These are phyloP conservation scores for Festucalex cinctus DNA, from an alignment of 2,113 vertebrate species.

Conservation along the genomic window DNA sequence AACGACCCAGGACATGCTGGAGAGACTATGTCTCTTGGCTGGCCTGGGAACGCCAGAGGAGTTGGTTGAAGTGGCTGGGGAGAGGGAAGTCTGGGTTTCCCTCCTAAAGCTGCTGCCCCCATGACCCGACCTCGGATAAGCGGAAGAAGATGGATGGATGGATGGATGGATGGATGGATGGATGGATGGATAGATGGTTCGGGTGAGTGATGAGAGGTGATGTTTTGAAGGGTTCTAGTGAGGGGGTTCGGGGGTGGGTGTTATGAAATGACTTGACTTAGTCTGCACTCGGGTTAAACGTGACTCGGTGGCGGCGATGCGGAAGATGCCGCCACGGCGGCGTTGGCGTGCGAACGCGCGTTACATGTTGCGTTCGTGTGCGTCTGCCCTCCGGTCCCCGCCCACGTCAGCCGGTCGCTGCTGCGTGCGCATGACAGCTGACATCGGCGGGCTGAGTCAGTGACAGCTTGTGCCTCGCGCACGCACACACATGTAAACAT, in stretches of 20 bases:
- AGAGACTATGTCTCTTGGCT: too few relatives aligned
- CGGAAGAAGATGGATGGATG: too few relatives aligned
- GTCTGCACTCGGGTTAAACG: neutral
- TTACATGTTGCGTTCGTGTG: conserved; percentile 10
- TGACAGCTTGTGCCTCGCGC: conserved; percentile 27
- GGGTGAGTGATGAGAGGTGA: neutral
- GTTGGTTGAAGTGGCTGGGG: too few relatives aligned
- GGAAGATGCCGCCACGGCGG: neutral
- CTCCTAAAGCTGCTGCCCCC: too few relatives aligned
- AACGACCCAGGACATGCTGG: too few relatives aligned
- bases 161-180: too few relatives aligned
- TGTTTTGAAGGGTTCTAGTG: neutral
- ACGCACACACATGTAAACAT: conserved; percentile 15
- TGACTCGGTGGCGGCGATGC: neutral
- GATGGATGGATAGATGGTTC: neutral
- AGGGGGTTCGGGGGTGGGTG: neutral
- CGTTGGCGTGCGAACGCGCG: neutral
- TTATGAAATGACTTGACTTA: neutral
- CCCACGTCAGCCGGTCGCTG: conserved; percentile 24
- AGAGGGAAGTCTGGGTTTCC: too few relatives aligned
- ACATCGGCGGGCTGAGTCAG: conserved; percentile 34
- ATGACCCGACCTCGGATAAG: too few relatives aligned
- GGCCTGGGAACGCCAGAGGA: too few relatives aligned
- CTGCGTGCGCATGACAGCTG: conserved; percentile 39
- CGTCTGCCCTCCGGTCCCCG: conserved; percentile 14